These are phyloP conservation scores for Asobara japonica DNA, from an alignment of 1,140 invertebrate genomes.

Conservation along the genomic window DNA sequence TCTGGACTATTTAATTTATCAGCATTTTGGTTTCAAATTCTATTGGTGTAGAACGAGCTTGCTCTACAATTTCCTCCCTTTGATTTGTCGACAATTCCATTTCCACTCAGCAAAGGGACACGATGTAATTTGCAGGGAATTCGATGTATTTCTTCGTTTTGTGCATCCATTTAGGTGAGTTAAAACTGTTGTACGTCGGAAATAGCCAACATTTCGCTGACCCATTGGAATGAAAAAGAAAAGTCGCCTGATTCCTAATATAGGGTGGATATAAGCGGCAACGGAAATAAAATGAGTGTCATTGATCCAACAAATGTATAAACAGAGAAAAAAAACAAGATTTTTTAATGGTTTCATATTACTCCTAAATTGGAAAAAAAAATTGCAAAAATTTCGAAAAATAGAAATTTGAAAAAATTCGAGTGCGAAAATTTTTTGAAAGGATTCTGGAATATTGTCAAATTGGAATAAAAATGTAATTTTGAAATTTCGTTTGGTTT, in stretches of 20 bases:
- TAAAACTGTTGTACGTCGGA: not conserved
- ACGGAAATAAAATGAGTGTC: too few species aligned
- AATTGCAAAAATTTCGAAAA: too few species aligned
- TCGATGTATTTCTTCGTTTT: constrained; percentile 15
- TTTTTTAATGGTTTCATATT: too few species aligned
- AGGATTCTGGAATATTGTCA: too few species aligned
- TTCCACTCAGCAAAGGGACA: not conserved
- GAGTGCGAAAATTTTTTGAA: too few species aligned
- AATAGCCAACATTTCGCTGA: not conserved
- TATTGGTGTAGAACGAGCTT: constrained; percentile 23
- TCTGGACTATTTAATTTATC: constrained; percentile 15
- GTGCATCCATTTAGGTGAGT: not conserved
- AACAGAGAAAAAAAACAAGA: too few species aligned
- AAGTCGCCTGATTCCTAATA: too few species aligned
- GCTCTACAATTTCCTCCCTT: constrained; percentile 37
- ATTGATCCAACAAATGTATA: too few species aligned
- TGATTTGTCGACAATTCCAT: constrained; percentile 37
- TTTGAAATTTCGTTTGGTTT: too few species aligned
- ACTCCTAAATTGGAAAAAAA: too few species aligned
- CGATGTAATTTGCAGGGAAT: constrained; percentile 21
- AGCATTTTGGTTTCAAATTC: constrained; percentile 34
- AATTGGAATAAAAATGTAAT: not conserved
- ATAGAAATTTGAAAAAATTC: too few species aligned
- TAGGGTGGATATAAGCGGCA: too few species aligned
- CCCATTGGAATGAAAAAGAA: not conserved